phyloP scores from a whole-genome alignment of 1,140 invertebrate species.

The Drosophila rufa region DNA sequence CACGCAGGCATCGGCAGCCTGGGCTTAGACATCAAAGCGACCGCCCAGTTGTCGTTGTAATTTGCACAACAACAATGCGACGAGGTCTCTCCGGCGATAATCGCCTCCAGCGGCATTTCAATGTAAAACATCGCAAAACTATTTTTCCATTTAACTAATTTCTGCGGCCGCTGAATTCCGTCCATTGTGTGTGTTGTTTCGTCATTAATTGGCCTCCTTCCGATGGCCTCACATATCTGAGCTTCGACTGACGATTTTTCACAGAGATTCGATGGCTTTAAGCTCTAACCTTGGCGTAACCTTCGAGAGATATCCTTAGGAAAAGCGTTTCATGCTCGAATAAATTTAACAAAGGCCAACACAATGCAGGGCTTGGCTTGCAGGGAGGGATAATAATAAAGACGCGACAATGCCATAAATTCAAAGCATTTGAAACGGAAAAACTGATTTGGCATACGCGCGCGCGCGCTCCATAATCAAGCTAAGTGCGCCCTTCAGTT shows the following conservation, averaged over 20 bases:
- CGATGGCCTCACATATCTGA: constrained; percentile 38
- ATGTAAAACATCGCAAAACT: constrained; percentile 76
- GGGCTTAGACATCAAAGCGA: constrained; percentile 65
- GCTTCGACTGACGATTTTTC: constrained; percentile 39
- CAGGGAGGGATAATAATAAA: constrained; percentile 53
- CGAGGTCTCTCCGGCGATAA: constrained; percentile 75
- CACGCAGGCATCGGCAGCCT: constrained; percentile 35
- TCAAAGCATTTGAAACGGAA: constrained; percentile 74
- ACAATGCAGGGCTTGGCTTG: constrained; percentile 43
- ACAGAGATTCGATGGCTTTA: constrained; percentile 6
- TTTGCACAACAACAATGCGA: constrained; percentile 70
- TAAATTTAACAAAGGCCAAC: constrained; percentile 70
- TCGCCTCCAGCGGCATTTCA: constrained; percentile 74
- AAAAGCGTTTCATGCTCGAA: constrained; percentile 61
- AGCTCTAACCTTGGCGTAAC: constrained; percentile 71
- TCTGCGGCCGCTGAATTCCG: constrained; percentile 62
- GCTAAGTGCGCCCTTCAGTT: constrained; percentile 41
- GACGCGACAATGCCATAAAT: constrained; percentile 77
- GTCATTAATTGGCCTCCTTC: constrained; percentile 71
- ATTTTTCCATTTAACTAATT: constrained; percentile 84
- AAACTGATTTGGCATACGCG: constrained; percentile 72
- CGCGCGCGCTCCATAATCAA: constrained; percentile 52
- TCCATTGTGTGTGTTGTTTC: constrained; percentile 53
- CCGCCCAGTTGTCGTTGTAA: constrained; percentile 57
- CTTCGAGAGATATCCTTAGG: constrained; percentile 70